These are phyloP conservation scores for Apotomis capreana DNA, from an alignment of 2,888 invertebrate genomes.

Conservation along the genomic window DNA sequence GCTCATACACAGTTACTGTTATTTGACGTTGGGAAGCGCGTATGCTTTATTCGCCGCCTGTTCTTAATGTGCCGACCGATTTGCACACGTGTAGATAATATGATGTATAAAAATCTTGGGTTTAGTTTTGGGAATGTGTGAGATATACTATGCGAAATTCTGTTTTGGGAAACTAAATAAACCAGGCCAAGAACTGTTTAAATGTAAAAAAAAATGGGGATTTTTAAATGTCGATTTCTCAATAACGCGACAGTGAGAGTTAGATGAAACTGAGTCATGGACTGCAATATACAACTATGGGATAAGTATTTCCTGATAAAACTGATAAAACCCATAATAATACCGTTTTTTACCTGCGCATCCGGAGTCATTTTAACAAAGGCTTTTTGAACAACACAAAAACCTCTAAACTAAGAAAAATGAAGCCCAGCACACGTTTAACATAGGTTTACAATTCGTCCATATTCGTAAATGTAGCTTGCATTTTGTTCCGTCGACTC, in stretches of 20 bases:
- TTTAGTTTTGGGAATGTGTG: neutral
- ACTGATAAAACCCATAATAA: too few species aligned
- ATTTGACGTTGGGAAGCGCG: neutral
- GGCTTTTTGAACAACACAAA: too few species aligned
- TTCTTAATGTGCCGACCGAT: slow-evolving; percentile 22
- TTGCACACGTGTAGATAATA: slow-evolving; percentile 17
- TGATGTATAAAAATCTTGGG: slow-evolving; percentile 8
- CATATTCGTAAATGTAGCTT: neutral
- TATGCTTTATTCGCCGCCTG: slow-evolving; percentile 27
- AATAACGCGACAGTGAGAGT: too few species aligned
- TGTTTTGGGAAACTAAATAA: neutral
- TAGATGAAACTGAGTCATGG: too few species aligned
- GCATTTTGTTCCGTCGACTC: neutral
- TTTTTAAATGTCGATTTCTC: too few species aligned
- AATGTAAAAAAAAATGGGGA: too few species aligned
- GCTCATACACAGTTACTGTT: neutral
- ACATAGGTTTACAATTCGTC: neutral
- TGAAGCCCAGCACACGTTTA: neutral
- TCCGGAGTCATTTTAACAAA: too few species aligned
- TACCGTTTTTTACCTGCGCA: too few species aligned
- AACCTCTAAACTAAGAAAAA: too few species aligned
- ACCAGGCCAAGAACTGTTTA: too few species aligned
- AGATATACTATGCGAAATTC: neutral
- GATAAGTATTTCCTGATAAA: too few species aligned
- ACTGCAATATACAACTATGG: too few species aligned